A percentile compares a stretch with the other conserved stretches of the same genome.
These are phyloP conservation scores for Paradisaea rubra DNA, from an alignment of 2,113 vertebrate species.

Conservation along the genomic window DNA sequence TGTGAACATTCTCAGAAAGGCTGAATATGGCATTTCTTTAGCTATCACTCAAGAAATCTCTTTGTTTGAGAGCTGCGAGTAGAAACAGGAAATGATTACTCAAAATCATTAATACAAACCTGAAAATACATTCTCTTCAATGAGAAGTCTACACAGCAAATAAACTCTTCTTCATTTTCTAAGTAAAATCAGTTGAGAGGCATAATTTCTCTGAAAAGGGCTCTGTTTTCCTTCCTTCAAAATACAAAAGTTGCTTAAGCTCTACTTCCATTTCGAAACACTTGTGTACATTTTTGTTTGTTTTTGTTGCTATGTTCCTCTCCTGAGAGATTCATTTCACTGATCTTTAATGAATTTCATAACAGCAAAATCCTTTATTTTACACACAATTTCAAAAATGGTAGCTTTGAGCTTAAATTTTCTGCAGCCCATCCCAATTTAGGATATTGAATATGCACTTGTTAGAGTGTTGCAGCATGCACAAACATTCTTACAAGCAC, in stretches of 20 bases:
- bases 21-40: conserved; percentile 31
- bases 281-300: neutral
- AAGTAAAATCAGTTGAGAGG: neutral
- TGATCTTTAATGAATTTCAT: neutral
- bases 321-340: neutral
- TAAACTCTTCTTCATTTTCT: conserved; percentile 3
- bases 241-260: conserved; percentile 6
- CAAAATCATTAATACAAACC: conserved; percentile 47
- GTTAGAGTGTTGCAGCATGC: neutral
- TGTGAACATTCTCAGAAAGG: neutral
- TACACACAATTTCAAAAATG: neutral
- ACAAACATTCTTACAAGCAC: neutral
- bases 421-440: neutral
- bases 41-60: conserved; percentile 52
- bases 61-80: conserved; percentile 39
- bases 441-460: neutral
- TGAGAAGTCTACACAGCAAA: conserved; percentile 27
- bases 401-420: neutral
- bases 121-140: conserved; percentile 48
- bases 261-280: neutral
- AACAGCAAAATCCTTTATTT: neutral
- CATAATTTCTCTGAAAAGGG: neutral
- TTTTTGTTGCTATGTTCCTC: neutral
- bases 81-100: conserved; percentile 52
- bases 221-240: conserved; percentile 18